These are phyloP conservation scores for Zoanthus sociatus DNA, from an alignment of 92 coral and sea anemone species.

Conservation along the genomic window DNA sequence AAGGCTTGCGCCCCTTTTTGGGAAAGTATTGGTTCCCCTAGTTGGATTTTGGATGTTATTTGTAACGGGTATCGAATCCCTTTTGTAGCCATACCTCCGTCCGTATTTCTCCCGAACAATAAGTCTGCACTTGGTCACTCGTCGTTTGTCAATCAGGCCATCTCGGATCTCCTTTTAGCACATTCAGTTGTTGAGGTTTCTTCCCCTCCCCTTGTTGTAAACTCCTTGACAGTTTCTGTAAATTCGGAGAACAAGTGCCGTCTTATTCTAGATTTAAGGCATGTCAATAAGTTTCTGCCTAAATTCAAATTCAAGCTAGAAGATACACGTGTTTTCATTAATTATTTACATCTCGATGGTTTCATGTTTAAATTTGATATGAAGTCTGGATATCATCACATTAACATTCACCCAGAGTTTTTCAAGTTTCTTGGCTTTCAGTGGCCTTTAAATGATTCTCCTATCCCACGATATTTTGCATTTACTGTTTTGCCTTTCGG, in stretches of 20 bases:
- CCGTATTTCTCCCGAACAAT: background rate
- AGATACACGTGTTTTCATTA: background rate
- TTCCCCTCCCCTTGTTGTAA: background rate
- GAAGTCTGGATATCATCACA: too few relatives aligned
- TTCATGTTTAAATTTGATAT: background rate
- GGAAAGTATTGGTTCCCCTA: constrained; percentile 1
- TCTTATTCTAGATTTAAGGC: background rate
- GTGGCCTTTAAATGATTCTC: too few relatives aligned
- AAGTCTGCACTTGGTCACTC: background rate
- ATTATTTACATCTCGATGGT: background rate
- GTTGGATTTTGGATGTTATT: background rate
- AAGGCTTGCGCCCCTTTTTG: background rate
- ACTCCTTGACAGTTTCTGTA: background rate
- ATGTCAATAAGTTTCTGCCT: too few relatives aligned
- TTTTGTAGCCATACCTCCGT: background rate
- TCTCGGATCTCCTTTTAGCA: background rate
- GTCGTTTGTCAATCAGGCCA: background rate
- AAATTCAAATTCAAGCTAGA: background rate
- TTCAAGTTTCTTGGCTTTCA: background rate
- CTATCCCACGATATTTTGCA: background rate
- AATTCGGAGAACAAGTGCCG: constrained; percentile 11
- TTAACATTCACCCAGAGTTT: background rate
- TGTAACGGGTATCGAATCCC: too few relatives aligned
- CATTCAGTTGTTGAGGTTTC: too few relatives aligned
- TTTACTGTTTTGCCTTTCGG: constrained; percentile 4